Evolutionary conservation across 37 sponge, comb jelly and placozoan genomes (phyloP), one percentile per base, ranked within the genome.

Genomic region (Chondrilla cf. caribensis): DNA sequence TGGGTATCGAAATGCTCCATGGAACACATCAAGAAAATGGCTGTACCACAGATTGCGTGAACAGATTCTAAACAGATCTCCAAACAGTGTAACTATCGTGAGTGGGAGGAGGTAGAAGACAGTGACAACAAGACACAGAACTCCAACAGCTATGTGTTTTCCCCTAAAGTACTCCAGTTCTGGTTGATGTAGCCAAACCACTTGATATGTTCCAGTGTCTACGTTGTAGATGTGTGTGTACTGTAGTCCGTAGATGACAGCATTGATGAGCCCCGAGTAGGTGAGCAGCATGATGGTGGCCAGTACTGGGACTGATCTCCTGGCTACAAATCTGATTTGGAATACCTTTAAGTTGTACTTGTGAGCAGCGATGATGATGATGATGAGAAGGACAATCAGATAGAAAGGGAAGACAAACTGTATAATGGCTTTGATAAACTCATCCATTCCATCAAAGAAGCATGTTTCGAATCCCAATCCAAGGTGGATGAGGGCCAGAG

Each of bases 331-430:
- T 19, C 25, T 22, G 8, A 38, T 25, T 40, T 37, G 29, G 76
- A 73, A 73, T n/a, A n/a, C n/a, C 25, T 37, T 73, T 40, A 38
- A 24, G 44, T 39, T 39, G 36, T 17, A 73, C 25, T 73, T 73
- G 43, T 73, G 76, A 2, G 76, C 41, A 24, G 24, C 76, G 40
- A 73, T 73, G 43, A 73, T 42, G 25, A 40, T 73, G 43, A 40
- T n/a, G 24, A 73, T 73, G 2, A 73, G 44, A 15, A 73, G 43
- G 21, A 43, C 24, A 38, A 73, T 39, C 42, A 73, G 76, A 39
- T 73, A 73, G 44, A 73, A 73, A 9, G 76, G 76, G 6, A 73
- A 73, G 76, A 21, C 76, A 73, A 73, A 73, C 76, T 40, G 43
- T 11, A 73, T n/a, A 19, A 73, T 22, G 19, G 76, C 76, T 43